These are phyloP conservation scores for Pelosia muscerda DNA, from an alignment of 2,888 invertebrate genomes.

Conservation along the genomic window DNA sequence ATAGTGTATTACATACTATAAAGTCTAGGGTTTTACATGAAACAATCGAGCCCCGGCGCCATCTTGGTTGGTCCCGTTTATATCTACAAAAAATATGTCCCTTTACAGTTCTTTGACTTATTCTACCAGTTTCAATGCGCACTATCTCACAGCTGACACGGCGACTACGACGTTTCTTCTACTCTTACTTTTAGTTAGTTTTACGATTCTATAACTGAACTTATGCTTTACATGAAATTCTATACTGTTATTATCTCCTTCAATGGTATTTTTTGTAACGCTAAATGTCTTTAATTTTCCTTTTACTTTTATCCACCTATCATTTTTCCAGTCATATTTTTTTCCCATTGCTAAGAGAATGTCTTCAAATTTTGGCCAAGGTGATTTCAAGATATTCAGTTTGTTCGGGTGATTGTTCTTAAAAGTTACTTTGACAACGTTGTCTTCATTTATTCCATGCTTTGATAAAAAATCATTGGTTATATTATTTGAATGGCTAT, in stretches of 20 bases:
- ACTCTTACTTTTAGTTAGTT: slow-evolving; percentile 77
- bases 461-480: slow-evolving; percentile 32
- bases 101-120: slow-evolving; percentile 42
- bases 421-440: slow-evolving; percentile 26
- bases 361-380: slow-evolving; percentile 81
- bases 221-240: slow-evolving; percentile 74
- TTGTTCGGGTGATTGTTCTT: slow-evolving; percentile 32
- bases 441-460: slow-evolving; percentile 21
- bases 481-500: slow-evolving; percentile 31
- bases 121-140: slow-evolving; percentile 33
- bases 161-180: slow-evolving; percentile 81
- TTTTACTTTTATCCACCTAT: slow-evolving; percentile 82
- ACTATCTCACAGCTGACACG: slow-evolving; percentile 82
- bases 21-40: slow-evolving; percentile 43
- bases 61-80: slow-evolving; percentile 76
- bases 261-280: slow-evolving; percentile 34
- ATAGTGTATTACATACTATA: slow-evolving; percentile 33
- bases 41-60: slow-evolving; percentile 56
- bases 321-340: slow-evolving; percentile 83
- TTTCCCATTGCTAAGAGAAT: slow-evolving; percentile 75
- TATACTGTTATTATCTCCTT: slow-evolving; percentile 53
- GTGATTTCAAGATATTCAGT: slow-evolving; percentile 30
- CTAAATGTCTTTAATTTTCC: slow-evolving; percentile 60
- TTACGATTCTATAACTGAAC: slow-evolving; percentile 79
- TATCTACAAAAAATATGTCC: slow-evolving; percentile 67